These are phyloP conservation scores for Agelas oroides DNA, from an alignment of 37 sponge, comb jelly and placozoan species.

Conservation along the genomic window DNA sequence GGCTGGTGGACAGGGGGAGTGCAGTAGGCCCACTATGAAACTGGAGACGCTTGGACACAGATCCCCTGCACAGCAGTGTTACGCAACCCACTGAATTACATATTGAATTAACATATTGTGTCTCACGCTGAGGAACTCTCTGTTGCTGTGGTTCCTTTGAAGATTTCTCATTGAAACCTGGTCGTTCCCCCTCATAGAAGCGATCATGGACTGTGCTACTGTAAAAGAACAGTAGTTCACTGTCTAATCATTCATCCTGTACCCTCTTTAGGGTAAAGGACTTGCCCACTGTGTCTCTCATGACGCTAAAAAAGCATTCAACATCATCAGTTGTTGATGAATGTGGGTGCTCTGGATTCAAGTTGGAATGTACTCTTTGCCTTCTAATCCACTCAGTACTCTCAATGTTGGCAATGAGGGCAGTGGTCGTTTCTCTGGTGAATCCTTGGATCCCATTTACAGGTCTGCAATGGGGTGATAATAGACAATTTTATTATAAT, in stretches of 20 bases:
- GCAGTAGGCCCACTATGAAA: too few relatives aligned
- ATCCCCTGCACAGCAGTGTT: too few relatives aligned
- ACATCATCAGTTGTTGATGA: conserved; percentile 42
- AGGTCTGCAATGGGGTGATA: not conserved
- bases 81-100: too few relatives aligned
- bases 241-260: not conserved
- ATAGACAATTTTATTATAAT: not conserved
- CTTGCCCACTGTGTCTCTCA: conserved; percentile 10
- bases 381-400: not conserved
- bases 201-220: not conserved
- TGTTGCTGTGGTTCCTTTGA: too few relatives aligned
- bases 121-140: too few relatives aligned
- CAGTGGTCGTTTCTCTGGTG: conserved; percentile 17
- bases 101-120: too few relatives aligned
- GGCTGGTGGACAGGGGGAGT: too few relatives aligned
- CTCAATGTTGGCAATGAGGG: conserved; percentile 23
- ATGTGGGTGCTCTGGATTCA: conserved; percentile 17
- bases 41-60: too few relatives aligned
- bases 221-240: not conserved
- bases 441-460: not conserved
- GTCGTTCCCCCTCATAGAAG: not conserved
- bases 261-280: conserved; percentile 1
- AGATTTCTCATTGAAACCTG: not conserved
- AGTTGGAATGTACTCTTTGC: not conserved
- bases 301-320: conserved; percentile 30